phyloP scores from a whole-genome alignment of 2,888 invertebrate species.

The Halocaridina rubra region DNA sequence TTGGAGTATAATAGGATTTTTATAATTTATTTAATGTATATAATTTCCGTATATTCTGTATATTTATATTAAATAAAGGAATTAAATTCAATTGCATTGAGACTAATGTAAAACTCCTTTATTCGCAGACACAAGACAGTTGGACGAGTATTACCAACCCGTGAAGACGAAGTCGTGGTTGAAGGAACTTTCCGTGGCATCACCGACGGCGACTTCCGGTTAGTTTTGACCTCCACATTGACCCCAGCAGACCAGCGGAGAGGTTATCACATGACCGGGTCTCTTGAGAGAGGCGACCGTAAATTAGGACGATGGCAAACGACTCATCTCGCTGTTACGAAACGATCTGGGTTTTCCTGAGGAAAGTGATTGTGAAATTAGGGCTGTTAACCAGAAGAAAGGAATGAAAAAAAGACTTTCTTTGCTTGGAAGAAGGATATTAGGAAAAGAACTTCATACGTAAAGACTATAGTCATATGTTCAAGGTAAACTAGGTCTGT shows the following conservation, averaged over 20 bases:
- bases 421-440: no score
- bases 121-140: constrained; percentile 49
- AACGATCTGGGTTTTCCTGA: constrained; percentile 36
- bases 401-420: not conserved
- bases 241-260: constrained; percentile 45
- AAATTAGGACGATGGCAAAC: constrained; percentile 45
- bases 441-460: no score
- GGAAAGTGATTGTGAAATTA: not conserved
- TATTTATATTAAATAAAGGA: no score
- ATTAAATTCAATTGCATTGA: no score
- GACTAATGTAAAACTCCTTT: no score
- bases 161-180: constrained; percentile 46
- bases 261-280: constrained; percentile 52
- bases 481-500: no score
- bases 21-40: no score
- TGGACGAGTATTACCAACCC: constrained; percentile 29
- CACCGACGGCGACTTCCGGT: constrained; percentile 34
- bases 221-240: constrained; percentile 41
- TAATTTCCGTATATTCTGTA: not conserved
- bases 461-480: no score
- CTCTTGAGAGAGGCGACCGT: constrained; percentile 39
- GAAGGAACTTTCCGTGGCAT: constrained; percentile 42
- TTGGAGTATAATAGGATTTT: no score
- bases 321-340: constrained; percentile 48
- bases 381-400: no score